phyloP scores from a whole-genome alignment of 2,888 invertebrate genomes.

The Drosophila engyochracea region DNA sequence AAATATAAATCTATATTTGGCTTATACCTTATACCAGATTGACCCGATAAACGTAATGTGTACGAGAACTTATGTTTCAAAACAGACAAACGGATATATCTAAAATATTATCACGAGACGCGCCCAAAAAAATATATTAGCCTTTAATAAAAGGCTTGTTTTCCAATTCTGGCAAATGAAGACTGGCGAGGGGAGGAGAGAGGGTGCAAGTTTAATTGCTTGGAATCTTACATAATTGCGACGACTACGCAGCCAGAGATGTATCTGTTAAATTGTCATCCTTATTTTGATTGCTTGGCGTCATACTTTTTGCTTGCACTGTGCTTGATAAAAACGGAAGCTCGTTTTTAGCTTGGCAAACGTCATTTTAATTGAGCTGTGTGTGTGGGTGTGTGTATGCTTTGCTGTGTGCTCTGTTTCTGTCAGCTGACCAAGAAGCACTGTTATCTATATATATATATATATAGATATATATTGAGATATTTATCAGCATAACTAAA shows the following conservation, averaged over 20 bases:
- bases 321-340: slow-evolving; percentile 52
- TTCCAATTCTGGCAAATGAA: not conserved
- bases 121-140: not conserved
- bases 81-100: not conserved
- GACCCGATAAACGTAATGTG: not conserved
- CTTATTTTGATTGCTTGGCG: slow-evolving; percentile 63
- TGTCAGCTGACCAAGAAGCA: slow-evolving; percentile 49
- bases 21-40: not conserved
- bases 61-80: not conserved
- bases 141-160: slow-evolving; percentile 8
- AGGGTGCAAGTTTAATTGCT: slow-evolving; percentile 46
- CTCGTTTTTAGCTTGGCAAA: slow-evolving; percentile 67
- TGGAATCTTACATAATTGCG: slow-evolving; percentile 41
- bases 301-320: slow-evolving; percentile 69
- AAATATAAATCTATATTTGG: not conserved
- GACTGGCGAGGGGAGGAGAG: not conserved
- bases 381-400: slow-evolving; percentile 14
- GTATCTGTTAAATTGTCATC: slow-evolving; percentile 23
- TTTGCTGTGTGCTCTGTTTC: slow-evolving; percentile 37
- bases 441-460: slow-evolving; percentile 24
- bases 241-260: slow-evolving; percentile 29
- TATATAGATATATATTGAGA: slow-evolving; percentile 11
- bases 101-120: not conserved
- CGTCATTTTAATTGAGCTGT: slow-evolving; percentile 71
- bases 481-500: slow-evolving; percentile 25